Evolutionary conservation across 2,113 vertebrate species (phyloP).

Genomic region (Amazona vittata): DNA sequence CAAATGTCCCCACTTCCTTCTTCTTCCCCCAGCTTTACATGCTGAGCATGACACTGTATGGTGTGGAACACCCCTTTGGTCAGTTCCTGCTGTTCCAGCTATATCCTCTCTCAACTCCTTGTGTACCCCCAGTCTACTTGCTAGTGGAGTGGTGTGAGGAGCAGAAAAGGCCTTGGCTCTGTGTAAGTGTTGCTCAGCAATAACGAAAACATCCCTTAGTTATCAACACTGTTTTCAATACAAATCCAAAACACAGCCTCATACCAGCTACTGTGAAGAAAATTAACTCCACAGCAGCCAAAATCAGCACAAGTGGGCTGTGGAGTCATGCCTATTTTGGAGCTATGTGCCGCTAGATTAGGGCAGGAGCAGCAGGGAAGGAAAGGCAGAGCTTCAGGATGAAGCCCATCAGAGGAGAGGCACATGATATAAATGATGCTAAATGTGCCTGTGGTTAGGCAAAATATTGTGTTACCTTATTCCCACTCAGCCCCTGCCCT

Average conservation of each 20-base stretch:
- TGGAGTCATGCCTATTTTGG: not conserved
- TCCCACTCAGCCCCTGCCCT: not conserved
- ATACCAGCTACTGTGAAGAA: not conserved
- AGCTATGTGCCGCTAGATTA: not conserved
- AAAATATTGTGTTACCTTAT: not conserved
- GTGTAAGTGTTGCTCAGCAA: not conserved
- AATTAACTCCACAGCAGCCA: not conserved
- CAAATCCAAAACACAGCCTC: not conserved
- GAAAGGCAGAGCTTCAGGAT: not conserved
- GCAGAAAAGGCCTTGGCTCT: not conserved
- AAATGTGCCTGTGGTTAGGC: fast-evolving
- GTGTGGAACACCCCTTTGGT: not conserved
- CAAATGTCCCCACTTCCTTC: not conserved
- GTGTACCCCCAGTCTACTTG: not conserved
- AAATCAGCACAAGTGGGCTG: not conserved
- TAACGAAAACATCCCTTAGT: not conserved
- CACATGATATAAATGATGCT: not conserved
- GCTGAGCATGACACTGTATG: not conserved
- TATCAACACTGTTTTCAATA: not conserved
- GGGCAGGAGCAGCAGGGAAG: not conserved
- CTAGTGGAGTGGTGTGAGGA: not conserved
- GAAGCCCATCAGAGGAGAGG: not conserved
- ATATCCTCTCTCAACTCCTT: not conserved
- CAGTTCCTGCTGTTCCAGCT: not conserved
- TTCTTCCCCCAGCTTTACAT: not conserved